Conservation (phyloP, 2,797 vertebrate genomes). For the Loriculus beryllinus region DNA sequence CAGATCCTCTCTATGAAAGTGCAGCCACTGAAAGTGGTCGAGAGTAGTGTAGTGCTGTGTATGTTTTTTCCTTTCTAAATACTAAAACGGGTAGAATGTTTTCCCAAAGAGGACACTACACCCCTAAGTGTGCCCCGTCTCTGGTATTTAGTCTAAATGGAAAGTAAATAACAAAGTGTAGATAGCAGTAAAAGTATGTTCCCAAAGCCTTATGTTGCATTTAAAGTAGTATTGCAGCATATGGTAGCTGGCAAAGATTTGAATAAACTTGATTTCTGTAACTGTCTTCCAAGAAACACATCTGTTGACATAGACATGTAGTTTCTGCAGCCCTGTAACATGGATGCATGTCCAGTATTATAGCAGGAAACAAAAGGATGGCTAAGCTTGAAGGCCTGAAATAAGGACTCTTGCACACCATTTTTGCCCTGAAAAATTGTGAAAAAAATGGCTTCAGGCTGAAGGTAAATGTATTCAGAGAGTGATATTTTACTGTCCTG, state of each 20-base stretch:
- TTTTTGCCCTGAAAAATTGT: not conserved
- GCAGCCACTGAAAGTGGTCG: not conserved
- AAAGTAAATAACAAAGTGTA: conserved; percentile 69
- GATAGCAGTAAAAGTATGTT: conserved; percentile 60
- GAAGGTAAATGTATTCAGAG: not conserved
- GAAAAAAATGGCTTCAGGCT: not conserved
- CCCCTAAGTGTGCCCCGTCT: conserved; percentile 50
- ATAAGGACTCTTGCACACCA: not conserved
- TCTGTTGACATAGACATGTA: conserved; percentile 61
- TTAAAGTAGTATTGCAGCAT: conserved; percentile 66
- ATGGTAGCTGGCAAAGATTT: conserved; percentile 56
- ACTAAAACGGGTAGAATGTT: conserved; percentile 44
- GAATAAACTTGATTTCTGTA: conserved; percentile 67
- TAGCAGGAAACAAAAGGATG: not conserved
- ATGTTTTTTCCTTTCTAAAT: conserved; percentile 46
- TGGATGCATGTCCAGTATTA: not conserved
- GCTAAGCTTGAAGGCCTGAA: not conserved
- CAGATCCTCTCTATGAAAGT: conserved; percentile 19
- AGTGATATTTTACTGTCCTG: not conserved
- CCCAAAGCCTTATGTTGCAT: conserved; percentile 51
- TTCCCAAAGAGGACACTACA: conserved; percentile 42
- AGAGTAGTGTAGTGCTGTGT: not conserved
- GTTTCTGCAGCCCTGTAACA: conserved; percentile 44
- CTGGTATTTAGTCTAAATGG: conserved; percentile 66
- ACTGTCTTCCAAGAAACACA: conserved; percentile 65